Evolutionary conservation across 1,140 invertebrate species (phyloP).

Genomic region (Leptestheria dahalacensis): DNA sequence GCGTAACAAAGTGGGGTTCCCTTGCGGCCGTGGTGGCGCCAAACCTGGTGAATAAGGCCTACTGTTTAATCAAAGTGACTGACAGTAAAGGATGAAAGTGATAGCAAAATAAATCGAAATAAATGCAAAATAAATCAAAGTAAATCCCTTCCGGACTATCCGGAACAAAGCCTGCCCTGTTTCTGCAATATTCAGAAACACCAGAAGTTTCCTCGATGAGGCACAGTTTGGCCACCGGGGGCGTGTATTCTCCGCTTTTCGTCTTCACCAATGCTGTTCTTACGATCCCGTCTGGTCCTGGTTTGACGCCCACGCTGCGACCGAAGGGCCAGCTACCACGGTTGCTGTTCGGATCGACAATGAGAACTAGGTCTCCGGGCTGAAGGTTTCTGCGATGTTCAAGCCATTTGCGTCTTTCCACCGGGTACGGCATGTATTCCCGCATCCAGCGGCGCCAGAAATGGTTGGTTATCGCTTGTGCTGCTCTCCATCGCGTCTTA

Average conservation of each 20-base stretch:
- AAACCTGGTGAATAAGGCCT: too few relatives aligned
- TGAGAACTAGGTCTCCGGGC: constrained; percentile 5
- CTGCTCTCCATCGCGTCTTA: constrained; percentile 8
- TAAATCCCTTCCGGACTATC: too few relatives aligned
- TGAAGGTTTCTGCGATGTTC: neutral
- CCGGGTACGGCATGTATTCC: constrained; percentile 14
- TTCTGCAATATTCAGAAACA: too few relatives aligned
- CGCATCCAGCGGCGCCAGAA: constrained; percentile 18
- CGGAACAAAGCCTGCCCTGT: too few relatives aligned
- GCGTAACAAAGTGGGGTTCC: too few relatives aligned
- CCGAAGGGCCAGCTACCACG: constrained; percentile 14
- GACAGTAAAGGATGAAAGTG: too few relatives aligned
- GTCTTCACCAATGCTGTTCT: constrained; percentile 12
- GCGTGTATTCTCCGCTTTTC: neutral
- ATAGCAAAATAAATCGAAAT: too few relatives aligned
- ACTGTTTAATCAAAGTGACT: too few relatives aligned
- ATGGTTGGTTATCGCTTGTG: constrained; percentile 11
- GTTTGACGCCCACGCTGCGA: neutral
- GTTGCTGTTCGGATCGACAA: neutral
- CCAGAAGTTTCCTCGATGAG: neutral
- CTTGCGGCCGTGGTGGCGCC: too few relatives aligned
- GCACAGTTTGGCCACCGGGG: neutral
- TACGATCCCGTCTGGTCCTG: constrained; percentile 4
- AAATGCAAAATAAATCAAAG: too few relatives aligned
- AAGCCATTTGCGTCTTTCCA: constrained; percentile 11